Evolutionary conservation across 2,113 vertebrate species (phyloP).

Genomic region (Delphinus delphis): DNA sequence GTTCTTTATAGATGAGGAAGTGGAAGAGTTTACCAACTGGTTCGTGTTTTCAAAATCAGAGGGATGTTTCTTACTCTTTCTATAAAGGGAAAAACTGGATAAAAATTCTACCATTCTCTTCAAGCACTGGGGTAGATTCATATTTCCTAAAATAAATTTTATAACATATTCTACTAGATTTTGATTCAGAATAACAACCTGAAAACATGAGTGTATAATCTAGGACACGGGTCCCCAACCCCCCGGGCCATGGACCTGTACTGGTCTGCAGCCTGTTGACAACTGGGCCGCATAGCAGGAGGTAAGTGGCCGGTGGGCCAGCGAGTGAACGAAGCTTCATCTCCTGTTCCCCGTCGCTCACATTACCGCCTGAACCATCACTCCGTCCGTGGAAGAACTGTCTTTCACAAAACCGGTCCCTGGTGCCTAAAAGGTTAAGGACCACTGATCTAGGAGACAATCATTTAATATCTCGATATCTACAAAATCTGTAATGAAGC

Average conservation of each 20-base stretch:
- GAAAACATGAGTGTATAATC: background rate
- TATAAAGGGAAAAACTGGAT: background rate
- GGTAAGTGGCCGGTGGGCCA: too few species aligned
- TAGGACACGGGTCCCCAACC: background rate
- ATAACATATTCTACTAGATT: background rate
- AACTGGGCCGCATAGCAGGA: too few species aligned
- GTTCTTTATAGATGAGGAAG: background rate
- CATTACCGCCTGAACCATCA: too few species aligned
- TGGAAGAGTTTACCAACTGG: background rate
- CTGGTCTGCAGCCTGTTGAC: too few species aligned
- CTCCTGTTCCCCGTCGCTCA: too few species aligned
- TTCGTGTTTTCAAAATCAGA: background rate
- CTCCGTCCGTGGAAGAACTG: too few species aligned
- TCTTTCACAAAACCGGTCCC: too few species aligned
- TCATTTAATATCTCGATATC: background rate
- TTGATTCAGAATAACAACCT: background rate
- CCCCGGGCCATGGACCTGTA: too few species aligned
- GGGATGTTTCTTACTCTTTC: background rate
- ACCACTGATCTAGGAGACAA: background rate
- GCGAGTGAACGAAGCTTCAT: too few species aligned
- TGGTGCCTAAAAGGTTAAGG: too few species aligned
- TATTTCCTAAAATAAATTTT: constrained; percentile 18
- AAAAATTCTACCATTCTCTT: background rate
- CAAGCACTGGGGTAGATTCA: background rate
- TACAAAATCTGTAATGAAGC: background rate